A percentile compares a stretch with the other conserved stretches of the same genome.
phyloP scores from a whole-genome alignment of 53 echinoderm and acorn worm species.

The Glandiceps talaboti region DNA sequence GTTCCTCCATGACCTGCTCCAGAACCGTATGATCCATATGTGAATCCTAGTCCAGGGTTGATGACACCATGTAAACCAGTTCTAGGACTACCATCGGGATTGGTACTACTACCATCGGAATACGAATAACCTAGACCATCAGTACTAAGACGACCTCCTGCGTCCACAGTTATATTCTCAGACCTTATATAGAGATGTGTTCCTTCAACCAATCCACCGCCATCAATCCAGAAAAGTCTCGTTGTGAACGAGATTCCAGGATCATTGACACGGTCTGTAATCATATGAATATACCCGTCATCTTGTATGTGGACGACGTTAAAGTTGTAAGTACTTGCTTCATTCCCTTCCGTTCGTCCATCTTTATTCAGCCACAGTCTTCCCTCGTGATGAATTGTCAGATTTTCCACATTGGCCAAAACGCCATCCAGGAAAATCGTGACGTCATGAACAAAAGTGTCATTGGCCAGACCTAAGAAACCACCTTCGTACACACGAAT shows the following conservation, averaged over 20 bases:
- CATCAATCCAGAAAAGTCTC: conserved; percentile 44
- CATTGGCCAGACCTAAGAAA: conserved; percentile 55
- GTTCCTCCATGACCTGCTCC: conserved; percentile 89
- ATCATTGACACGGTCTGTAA: conserved; percentile 58
- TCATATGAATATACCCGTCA: conserved; percentile 71
- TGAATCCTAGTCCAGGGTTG: conserved; percentile 55
- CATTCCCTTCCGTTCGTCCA: conserved; percentile 37
- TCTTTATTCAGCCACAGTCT: conserved; percentile 52
- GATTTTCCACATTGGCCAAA: conserved; percentile 32
- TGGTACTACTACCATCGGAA: conserved; percentile 22
- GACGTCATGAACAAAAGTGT: conserved; percentile 61
- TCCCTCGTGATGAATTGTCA: conserved; percentile 66
- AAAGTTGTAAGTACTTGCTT: conserved; percentile 49
- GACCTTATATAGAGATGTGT: conserved; percentile 63
- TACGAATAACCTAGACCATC: conserved; percentile 50
- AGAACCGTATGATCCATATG: conserved; percentile 17
- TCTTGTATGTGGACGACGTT: conserved; percentile 57
- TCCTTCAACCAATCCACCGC: conserved; percentile 70
- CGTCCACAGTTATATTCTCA: conserved; percentile 66
- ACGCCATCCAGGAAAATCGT: conserved; percentile 60
- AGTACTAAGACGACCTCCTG: conserved; percentile 53
- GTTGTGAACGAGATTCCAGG: conserved; percentile 56
- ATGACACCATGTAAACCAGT: conserved; percentile 71
- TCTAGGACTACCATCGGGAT: conserved; percentile 48
- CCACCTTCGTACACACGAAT: conserved; percentile 61